Base-by-base conservation (phyloP, 2,888 invertebrate species). In the Gandaritis pyraliata region DNA sequence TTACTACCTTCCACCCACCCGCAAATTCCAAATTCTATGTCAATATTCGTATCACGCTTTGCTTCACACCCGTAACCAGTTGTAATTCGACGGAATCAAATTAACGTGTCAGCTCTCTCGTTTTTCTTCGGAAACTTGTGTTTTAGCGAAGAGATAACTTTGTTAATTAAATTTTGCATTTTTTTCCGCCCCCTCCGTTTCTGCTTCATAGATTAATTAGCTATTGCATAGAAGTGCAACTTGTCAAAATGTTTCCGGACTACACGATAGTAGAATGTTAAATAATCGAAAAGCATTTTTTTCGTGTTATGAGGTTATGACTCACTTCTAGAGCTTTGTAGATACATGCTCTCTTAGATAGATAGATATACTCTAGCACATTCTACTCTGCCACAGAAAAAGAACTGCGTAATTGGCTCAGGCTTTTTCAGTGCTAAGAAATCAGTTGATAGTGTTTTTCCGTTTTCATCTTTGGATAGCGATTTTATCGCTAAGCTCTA, bases 151-250 rank as follows among this genome's bases (percentile, higher is more conserved):
- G 73, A 82, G 85, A 85, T 82, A 90, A 91, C 87, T 91, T 90
- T 86, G 88, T 88, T 91, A 91, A 90, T 91, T 90, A 88, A 89
- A 90, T 91, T 89, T 89, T 85, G 78, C 80, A 86, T 87, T 89
- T 33, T 88, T 87, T 83, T 65, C 62, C 53, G 66, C 58, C 68
- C 64, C 64, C 68, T 46, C 62, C 50, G 38, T 54, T 38, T 38
- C n/a, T 12, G 5, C 54, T 50, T 6, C 50, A 48, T 33, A 39
- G 41, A 45, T 43, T 61, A 43, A 16, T 18, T 29, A 47, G 38
- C 3, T 4, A 29, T 30, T 11, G 16, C 12, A 36, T 51, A 61
- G 56, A 56, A 41, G 29, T 15, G 51, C n/a, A 39, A 47, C 18
- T 33, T 2, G 3, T 4, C 13, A 23, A 39, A 41, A 5, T 7